These are phyloP conservation scores for Tragelaphus buxtoni DNA, from an alignment of 2,113 vertebrate genomes.

Conservation along the genomic window DNA sequence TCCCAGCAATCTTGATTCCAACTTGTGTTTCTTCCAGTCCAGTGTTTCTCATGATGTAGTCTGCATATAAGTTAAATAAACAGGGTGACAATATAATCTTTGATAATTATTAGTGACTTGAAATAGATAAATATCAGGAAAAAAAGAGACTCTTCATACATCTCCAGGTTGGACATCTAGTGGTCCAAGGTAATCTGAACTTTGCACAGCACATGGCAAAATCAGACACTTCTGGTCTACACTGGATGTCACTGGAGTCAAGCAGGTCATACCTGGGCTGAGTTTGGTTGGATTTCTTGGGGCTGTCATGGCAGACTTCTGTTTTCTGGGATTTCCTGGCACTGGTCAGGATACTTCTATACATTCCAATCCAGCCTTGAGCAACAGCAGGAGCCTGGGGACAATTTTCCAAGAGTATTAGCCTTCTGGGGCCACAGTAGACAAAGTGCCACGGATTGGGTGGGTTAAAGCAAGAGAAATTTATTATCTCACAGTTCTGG, in stretches of 20 bases:
- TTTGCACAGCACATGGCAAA: not conserved
- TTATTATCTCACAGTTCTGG: not conserved
- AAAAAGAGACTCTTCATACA: not conserved
- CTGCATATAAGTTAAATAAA: too few relatives aligned
- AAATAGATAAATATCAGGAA: not conserved
- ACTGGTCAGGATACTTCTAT: not conserved
- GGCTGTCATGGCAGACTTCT: not conserved
- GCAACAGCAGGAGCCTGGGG: not conserved
- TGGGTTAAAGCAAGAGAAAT: not conserved
- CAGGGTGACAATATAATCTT: not conserved
- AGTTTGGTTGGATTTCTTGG: not conserved
- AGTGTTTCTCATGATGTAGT: too few relatives aligned
- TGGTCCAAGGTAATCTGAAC: not conserved
- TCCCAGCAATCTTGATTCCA: too few relatives aligned
- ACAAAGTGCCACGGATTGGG: not conserved
- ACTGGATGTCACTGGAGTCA: not conserved
- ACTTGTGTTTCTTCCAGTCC: too few relatives aligned
- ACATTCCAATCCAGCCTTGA: not conserved
- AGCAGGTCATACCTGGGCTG: not conserved
- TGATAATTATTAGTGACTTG: not conserved
- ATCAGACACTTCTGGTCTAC: not conserved
- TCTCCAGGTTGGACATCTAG: not conserved
- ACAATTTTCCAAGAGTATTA: not conserved
- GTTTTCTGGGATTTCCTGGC: conserved; percentile 7
- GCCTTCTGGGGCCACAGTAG: not conserved